phyloP scores from a whole-genome alignment of 2,113 vertebrate species.

The Pangasianodon gigas region DNA sequence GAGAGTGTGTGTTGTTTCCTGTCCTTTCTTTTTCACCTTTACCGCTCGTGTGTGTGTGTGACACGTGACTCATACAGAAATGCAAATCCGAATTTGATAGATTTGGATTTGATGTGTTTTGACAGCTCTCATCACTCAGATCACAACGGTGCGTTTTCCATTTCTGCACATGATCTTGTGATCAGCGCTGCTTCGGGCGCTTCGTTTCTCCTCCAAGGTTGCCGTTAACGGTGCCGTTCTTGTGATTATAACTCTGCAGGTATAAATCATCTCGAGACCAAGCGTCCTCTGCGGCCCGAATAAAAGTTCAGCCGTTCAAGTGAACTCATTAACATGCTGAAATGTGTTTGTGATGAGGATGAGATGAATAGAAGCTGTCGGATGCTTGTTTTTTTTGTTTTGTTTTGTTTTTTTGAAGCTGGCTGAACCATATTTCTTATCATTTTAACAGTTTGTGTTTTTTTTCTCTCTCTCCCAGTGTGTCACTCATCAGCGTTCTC shows the following conservation, averaged over 20 bases:
- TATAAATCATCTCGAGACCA: neutral
- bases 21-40: neutral
- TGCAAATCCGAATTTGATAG: neutral
- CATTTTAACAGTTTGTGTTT: neutral
- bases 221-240: neutral
- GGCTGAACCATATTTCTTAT: neutral
- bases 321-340: neutral
- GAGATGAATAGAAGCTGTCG: neutral
- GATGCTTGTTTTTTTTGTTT: neutral
- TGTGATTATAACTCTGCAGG: neutral
- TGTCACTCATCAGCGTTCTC: neutral
- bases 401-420: neutral
- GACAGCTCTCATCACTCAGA: conserved; percentile 6
- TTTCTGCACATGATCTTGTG: neutral
- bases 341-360: neutral
- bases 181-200: neutral
- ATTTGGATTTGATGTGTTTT: neutral
- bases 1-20: neutral
- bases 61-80: neutral
- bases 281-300: neutral
- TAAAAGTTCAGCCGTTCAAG: neutral
- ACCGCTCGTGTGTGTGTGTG: neutral
- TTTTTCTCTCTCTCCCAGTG: neutral
- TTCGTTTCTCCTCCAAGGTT: neutral
- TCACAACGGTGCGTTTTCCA: neutral